These are phyloP conservation scores for Drosophila eugracilis DNA, from an alignment of 1,140 invertebrate species.

Conservation along the genomic window DNA sequence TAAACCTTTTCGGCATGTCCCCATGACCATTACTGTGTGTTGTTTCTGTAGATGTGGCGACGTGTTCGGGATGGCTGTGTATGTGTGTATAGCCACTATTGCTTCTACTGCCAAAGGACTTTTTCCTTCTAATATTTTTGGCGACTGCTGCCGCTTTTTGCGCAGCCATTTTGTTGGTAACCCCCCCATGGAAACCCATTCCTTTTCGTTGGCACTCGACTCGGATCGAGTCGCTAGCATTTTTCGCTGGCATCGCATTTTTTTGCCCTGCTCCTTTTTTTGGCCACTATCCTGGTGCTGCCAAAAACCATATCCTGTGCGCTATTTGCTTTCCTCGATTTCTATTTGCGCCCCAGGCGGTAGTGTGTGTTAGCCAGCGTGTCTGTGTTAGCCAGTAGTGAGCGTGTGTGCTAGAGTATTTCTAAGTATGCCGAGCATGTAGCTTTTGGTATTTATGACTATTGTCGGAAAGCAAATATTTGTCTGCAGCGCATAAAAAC, in stretches of 20 bases:
- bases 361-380: slow-evolving; percentile 20
- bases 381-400: slow-evolving; percentile 31
- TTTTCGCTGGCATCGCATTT: slow-evolving; percentile 64
- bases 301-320: slow-evolving; percentile 80
- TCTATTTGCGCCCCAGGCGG: slow-evolving; percentile 72
- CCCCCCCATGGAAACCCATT: not conserved
- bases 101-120: slow-evolving; percentile 40
- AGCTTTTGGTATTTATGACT: slow-evolving; percentile 85
- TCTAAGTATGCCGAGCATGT: slow-evolving; percentile 84
- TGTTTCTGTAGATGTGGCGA: slow-evolving; percentile 26
- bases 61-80: slow-evolving; percentile 9
- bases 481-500: slow-evolving; percentile 85
- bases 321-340: slow-evolving; percentile 82
- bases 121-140: slow-evolving; percentile 76
- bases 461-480: slow-evolving; percentile 85
- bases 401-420: slow-evolving; percentile 61
- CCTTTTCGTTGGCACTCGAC: slow-evolving; percentile 10
- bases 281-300: slow-evolving; percentile 60
- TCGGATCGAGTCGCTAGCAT: slow-evolving; percentile 58
- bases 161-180: slow-evolving; percentile 76
- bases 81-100: slow-evolving; percentile 49
- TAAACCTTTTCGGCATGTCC: slow-evolving; percentile 70
- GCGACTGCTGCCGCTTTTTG: slow-evolving; percentile 77
- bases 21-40: slow-evolving; percentile 54
- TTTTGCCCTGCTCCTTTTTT: slow-evolving; percentile 67